Percentiles rank a stretch among this genome's conserved stretches.
Conservation (phyloP, 2,113 vertebrate species). For the Lamprologus lemairii region DNA sequence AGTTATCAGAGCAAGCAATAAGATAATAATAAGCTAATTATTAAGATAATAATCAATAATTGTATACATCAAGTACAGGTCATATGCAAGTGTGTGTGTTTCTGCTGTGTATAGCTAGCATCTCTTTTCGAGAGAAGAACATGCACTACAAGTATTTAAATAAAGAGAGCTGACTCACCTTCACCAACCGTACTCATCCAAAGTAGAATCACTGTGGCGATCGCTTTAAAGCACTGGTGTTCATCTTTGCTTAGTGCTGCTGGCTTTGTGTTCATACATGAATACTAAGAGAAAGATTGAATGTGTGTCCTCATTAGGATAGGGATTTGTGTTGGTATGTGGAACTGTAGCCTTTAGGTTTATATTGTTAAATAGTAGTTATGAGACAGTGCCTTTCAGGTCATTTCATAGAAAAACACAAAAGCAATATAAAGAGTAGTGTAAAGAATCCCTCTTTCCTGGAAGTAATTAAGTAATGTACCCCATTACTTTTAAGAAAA, state of each 20-base stretch:
- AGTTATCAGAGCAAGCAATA: neutral
- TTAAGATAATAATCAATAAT: neutral
- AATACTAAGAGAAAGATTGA: neutral
- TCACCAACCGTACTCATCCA: neutral
- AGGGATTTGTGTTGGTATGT: neutral
- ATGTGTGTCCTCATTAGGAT: neutral
- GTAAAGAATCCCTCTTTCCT: neutral
- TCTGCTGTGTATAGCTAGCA: neutral
- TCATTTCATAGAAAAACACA: neutral
- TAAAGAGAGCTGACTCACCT: neutral
- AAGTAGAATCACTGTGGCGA: neutral
- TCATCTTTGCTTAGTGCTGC: neutral
- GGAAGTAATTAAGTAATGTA: neutral
- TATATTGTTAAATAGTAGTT: neutral
- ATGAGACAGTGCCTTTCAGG: neutral
- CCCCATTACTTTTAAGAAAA: neutral
- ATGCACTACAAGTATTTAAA: neutral
- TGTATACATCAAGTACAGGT: neutral
- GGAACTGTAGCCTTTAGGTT: neutral
- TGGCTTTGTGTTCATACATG: neutral
- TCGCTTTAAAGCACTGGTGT: accelerated
- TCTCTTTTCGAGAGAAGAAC: neutral
- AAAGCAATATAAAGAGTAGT: neutral
- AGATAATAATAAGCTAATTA: neutral
- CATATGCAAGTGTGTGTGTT: neutral